These are phyloP conservation scores for Oasisia sp. DNA, from an alignment of 2,888 invertebrate species.

Conservation along the genomic window DNA sequence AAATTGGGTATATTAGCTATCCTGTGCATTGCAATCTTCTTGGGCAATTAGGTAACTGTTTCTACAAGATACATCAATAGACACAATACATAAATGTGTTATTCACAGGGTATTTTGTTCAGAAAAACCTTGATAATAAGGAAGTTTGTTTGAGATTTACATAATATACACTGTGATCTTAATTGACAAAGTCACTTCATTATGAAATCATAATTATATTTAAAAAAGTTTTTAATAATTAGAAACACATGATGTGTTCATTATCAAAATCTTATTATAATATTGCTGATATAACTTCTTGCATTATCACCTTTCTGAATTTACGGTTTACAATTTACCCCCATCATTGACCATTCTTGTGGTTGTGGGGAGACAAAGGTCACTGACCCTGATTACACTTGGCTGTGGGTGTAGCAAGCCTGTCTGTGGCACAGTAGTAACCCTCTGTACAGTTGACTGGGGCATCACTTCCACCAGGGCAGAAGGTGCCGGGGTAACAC, in stretches of 20 bases:
- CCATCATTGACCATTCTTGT: background rate
- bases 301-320: background rate
- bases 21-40: background rate
- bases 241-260: background rate
- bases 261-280: background rate
- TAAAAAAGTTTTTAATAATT: background rate
- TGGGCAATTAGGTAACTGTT: background rate
- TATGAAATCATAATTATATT: background rate
- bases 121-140: background rate
- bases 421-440: conserved; percentile 51
- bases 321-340: background rate
- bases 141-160: background rate
- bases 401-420: conserved; percentile 50
- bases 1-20: background rate
- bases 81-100: background rate
- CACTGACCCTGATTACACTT: conserved; percentile 54
- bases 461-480: conserved; percentile 55
- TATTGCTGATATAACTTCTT: background rate
- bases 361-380: background rate
- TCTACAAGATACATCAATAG: background rate
- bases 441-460: conserved; percentile 56
- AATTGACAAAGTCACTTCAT: background rate
- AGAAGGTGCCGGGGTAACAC: conserved; percentile 54
- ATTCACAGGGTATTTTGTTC: background rate
- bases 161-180: background rate